Conservation (phyloP, 2,797 vertebrate species). For the Poecile montanus region DNA sequence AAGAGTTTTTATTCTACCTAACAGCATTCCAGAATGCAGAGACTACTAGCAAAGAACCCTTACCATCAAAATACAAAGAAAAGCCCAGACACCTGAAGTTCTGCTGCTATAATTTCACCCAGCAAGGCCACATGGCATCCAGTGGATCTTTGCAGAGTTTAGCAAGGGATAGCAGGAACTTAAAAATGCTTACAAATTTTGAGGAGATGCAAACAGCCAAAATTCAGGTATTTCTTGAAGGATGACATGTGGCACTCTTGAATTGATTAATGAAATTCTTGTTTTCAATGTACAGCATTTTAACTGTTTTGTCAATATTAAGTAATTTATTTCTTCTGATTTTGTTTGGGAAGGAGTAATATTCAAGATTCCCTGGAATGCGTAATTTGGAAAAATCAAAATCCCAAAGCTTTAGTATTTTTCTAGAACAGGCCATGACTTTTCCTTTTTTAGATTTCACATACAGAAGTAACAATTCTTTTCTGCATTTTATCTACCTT, state of each 20-base stretch:
- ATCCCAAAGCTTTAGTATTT: neutral
- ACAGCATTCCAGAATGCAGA: neutral
- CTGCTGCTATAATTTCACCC: neutral
- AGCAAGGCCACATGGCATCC: neutral
- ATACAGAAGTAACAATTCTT: neutral
- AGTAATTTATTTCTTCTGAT: neutral
- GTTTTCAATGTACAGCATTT: neutral
- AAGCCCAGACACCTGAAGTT: neutral
- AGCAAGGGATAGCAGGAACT: neutral
- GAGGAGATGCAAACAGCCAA: neutral
- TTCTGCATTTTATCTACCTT: neutral
- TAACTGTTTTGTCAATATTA: neutral
- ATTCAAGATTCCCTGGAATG: neutral
- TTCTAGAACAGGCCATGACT: neutral
- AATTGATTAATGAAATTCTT: neutral
- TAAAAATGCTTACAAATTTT: neutral
- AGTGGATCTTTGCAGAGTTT: neutral
- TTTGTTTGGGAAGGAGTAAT: neutral
- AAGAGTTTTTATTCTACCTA: neutral
- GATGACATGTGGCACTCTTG: neutral
- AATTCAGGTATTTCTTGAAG: neutral
- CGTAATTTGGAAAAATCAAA: neutral
- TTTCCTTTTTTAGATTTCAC: neutral
- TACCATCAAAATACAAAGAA: neutral
- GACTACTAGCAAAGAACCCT: neutral